Base-by-base conservation (phyloP, 2,888 invertebrate genomes). In the Eristalis tenax region DNA sequence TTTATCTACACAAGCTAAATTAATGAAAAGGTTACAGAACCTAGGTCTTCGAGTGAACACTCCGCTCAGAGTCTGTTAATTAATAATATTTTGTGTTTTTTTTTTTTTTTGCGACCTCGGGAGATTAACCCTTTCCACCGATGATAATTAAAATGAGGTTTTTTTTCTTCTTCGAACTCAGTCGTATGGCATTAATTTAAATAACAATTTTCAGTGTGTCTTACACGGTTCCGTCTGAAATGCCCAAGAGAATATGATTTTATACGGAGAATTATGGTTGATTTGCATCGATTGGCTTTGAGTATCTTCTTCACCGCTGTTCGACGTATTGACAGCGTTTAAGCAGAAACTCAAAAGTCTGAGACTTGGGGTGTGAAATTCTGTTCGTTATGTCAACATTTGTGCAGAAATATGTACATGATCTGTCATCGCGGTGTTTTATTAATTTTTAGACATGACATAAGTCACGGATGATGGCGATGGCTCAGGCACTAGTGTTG, bases 21-120 rank as follows among this genome's bases (percentile, higher is more conserved):
- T 71, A 78, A 64, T 70, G 64, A 56, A 71, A 70, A 74, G 61
- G 50, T 59, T 61, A 66, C 50, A 64, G 78, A 79, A 79, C 57
- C 56, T 56, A 63, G 50, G 28, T 77, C 75, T 64, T 22, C 32
- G 50, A 43, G 23, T 50, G 64, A 38, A 11, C 26, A 32, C 50
- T 32, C 13, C 28, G 26, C 38, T 38, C n/a, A 22, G 32, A 56
- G 13, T 59, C 59, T 40, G 59, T 66, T 57, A 65, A 56, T 22
- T 50, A 65, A 65, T 65, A 50, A 50, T 59, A 59, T 43, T 61
- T 74, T 26, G 8, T 50, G 64, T 57, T 22, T 56, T 2, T 23
- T 38, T 23, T 15, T 15, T 61, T 43, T 23, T 38, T 40, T 28
- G 43, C 78, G 78, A 75, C 69, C 81, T 69, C 68, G 56, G 32